Conservation (phyloP, 2,113 vertebrate species). For the Megaleporinus macrocephalus region DNA sequence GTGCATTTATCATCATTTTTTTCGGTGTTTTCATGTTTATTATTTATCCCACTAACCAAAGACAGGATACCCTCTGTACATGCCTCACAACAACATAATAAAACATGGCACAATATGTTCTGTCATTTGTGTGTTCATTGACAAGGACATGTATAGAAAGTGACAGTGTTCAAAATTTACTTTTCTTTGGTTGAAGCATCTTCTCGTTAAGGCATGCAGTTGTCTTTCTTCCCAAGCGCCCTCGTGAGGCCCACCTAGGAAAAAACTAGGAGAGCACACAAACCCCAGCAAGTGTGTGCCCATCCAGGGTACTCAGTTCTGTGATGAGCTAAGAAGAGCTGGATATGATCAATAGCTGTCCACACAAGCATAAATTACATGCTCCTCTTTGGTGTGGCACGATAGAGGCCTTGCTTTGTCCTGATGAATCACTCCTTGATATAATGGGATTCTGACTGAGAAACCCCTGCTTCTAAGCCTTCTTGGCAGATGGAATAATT, state of each 20-base stretch:
- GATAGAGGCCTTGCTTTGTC: background rate
- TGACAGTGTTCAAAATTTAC: background rate
- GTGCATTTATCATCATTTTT: background rate
- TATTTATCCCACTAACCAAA: background rate
- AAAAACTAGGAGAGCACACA: background rate
- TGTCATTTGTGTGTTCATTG: background rate
- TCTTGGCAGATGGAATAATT: conserved; percentile 35
- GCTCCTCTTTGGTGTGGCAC: background rate
- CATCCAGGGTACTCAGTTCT: background rate
- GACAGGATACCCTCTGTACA: background rate
- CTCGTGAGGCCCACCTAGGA: background rate
- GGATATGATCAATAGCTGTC: conserved; percentile 11
- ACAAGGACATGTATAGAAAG: background rate
- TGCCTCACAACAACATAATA: background rate
- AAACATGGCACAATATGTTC: background rate
- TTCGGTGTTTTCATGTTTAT: background rate
- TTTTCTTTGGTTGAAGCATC: background rate
- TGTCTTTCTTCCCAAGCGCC: background rate
- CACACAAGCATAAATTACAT: background rate
- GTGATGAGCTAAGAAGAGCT: background rate
- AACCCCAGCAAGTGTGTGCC: background rate
- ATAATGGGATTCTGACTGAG: conserved; percentile 28
- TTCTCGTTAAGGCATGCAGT: background rate
- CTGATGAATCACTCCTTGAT: conserved; percentile 19
- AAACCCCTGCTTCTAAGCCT: background rate